A percentile compares a stretch with the other conserved stretches of the same genome.
phyloP scores from a whole-genome alignment of 2,888 invertebrate genomes.

The Xestia ashworthii region DNA sequence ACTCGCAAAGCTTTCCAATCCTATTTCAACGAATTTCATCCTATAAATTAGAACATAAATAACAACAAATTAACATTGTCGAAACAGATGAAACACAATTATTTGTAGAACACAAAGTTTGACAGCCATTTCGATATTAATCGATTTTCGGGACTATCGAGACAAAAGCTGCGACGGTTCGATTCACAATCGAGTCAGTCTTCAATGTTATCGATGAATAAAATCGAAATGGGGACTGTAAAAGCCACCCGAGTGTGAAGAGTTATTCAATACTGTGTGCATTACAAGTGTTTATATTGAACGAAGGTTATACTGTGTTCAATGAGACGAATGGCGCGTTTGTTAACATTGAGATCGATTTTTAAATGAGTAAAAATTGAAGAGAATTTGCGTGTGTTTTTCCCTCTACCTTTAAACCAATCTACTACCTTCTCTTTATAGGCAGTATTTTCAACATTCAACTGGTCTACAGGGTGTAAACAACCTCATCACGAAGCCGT shows the following conservation, averaged over 20 bases:
- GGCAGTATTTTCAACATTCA: neutral
- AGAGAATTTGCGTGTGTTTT: neutral
- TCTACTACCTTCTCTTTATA: neutral
- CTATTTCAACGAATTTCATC: neutral
- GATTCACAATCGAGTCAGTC: slow-evolving; percentile 29
- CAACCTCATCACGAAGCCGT: too few species aligned
- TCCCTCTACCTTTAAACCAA: neutral
- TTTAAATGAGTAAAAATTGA: neutral
- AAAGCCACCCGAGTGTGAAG: slow-evolving; percentile 16
- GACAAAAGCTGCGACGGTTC: slow-evolving; percentile 25
- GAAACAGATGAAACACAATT: slow-evolving; percentile 37
- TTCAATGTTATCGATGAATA: slow-evolving; percentile 46
- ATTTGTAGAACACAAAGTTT: slow-evolving; percentile 31
- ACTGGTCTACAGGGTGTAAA: neutral
- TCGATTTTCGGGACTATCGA: slow-evolving; percentile 31
- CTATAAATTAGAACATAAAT: slow-evolving; percentile 24
- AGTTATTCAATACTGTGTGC: slow-evolving; percentile 46
- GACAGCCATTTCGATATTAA: slow-evolving; percentile 19
- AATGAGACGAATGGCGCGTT: neutral
- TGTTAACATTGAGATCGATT: neutral
- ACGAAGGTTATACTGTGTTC: neutral
- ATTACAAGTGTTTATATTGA: slow-evolving; percentile 24
- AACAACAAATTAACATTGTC: slow-evolving; percentile 27
- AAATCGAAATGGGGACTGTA: slow-evolving; percentile 29
- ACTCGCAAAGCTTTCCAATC: neutral